phyloP scores from a whole-genome alignment of 2,888 invertebrate species.

The Mythimna lalbum region DNA sequence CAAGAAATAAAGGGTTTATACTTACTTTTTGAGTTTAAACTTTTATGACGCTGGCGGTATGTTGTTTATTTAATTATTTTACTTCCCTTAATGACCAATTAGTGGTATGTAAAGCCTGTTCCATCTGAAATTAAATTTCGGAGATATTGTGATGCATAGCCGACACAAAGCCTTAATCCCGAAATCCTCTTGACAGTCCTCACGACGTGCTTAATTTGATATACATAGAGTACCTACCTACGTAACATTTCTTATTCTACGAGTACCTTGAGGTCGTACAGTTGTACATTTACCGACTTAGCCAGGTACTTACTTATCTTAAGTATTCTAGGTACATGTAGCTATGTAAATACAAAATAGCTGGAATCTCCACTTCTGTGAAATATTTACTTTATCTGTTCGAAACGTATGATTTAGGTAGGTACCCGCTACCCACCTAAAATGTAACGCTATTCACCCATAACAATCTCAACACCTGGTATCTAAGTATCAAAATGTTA shows the following conservation, averaged over 20 bases:
- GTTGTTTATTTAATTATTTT: background rate
- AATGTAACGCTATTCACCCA: background rate
- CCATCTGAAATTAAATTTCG: conserved; percentile 7
- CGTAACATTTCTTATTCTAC: conserved; percentile 14
- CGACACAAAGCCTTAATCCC: conserved; percentile 25
- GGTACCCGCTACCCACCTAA: background rate
- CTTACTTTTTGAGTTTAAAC: no score
- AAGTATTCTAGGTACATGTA: background rate
- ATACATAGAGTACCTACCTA: conserved; percentile 10
- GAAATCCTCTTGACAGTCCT: conserved; percentile 25
- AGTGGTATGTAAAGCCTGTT: background rate
- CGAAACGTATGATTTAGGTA: background rate
- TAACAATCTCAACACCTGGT: background rate
- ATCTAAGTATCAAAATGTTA: background rate
- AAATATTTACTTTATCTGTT: conserved; percentile 6
- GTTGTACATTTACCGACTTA: conserved; percentile 12
- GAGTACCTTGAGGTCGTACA: conserved; percentile 6
- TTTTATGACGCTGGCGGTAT: background rate
- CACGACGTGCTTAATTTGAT: conserved; percentile 47
- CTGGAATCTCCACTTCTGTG: background rate
- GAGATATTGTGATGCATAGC: conserved; percentile 21
- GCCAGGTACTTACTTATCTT: background rate
- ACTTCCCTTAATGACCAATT: conserved; percentile 6
- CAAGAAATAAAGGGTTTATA: background rate
- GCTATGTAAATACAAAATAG: background rate